These are phyloP conservation scores for Paragorgia papillata DNA, from an alignment of 92 coral and sea anemone genomes.

Conservation along the genomic window DNA sequence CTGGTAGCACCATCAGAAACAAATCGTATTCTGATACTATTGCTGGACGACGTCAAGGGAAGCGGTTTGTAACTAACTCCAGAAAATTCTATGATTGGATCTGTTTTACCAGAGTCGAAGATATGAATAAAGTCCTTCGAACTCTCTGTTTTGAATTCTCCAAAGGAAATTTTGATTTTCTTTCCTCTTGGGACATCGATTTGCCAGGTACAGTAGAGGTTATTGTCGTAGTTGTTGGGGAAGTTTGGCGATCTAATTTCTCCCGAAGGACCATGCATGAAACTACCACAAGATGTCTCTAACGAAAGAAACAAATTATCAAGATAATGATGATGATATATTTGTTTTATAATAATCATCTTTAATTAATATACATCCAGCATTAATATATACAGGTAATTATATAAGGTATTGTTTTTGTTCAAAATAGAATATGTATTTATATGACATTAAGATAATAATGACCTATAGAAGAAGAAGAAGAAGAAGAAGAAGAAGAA, in stretches of 20 bases:
- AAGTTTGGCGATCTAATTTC: conserved; percentile 81
- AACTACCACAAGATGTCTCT: conserved; percentile 85
- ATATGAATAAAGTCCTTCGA: conserved; percentile 70
- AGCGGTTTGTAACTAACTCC: conserved; percentile 90
- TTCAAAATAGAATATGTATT: too few species aligned
- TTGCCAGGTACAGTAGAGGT: conserved; percentile 97
- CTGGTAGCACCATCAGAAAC: conserved; percentile 70
- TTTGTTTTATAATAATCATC: too few species aligned
- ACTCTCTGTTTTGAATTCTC: conserved; percentile 80
- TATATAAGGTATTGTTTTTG: too few species aligned
- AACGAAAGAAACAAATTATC: background rate
- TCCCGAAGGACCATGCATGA: conserved; percentile 87
- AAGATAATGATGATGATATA: too few species aligned
- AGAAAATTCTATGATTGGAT: conserved; percentile 85
- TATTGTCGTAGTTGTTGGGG: conserved; percentile 82
- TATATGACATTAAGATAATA: too few species aligned
- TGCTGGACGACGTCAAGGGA: conserved; percentile 89
- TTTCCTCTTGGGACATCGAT: conserved; percentile 91
- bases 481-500: too few species aligned
- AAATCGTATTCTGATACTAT: conserved; percentile 80
- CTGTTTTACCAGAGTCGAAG: conserved; percentile 85
- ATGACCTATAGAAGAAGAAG: too few species aligned
- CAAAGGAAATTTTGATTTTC: conserved; percentile 79
- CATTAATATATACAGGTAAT: too few species aligned
- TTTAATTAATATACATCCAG: too few species aligned